These are phyloP conservation scores for Globodera rostochiensis DNA, from an alignment of 1,140 invertebrate species.

Conservation along the genomic window DNA sequence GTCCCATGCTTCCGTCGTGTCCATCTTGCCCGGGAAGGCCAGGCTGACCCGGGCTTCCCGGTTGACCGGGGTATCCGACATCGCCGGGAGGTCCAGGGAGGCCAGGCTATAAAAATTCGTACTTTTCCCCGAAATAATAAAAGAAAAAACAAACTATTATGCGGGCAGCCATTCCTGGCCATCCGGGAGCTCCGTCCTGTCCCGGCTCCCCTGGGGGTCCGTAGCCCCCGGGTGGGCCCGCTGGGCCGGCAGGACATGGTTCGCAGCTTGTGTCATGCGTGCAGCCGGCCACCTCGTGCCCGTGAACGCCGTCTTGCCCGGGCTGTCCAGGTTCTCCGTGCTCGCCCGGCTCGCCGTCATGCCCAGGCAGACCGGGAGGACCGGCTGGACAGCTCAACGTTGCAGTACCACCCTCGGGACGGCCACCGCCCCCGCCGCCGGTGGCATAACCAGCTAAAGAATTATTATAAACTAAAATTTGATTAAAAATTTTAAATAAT, in stretches of 20 bases:
- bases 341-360: neutral
- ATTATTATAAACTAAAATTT: no score
- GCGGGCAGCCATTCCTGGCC: conserved; percentile 31
- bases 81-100: conserved; percentile 1
- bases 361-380: conserved; percentile 15
- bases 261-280: conserved; percentile 5
- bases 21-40: conserved; percentile 31
- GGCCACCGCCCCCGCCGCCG: no score
- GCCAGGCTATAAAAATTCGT: conserved; percentile 19
- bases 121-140: neutral
- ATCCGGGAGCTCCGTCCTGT: conserved; percentile 45
- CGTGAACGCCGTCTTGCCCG: conserved; percentile 8
- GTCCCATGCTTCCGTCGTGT: conserved; percentile 16
- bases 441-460: neutral
- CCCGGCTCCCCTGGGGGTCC: conserved; percentile 42
- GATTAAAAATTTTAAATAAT: no score
- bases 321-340: conserved; percentile 30
- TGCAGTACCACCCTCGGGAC: conserved; percentile 21
- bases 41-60: conserved; percentile 33
- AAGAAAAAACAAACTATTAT: neutral
- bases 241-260: conserved; percentile 36
- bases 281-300: neutral
- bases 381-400: conserved; percentile 24
- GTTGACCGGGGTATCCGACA: conserved; percentile 27
- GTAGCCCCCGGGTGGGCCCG: conserved; percentile 36